Evolutionary conservation across 1,140 invertebrate species (phyloP).

Genomic region (Odontomachus brunneus): DNA sequence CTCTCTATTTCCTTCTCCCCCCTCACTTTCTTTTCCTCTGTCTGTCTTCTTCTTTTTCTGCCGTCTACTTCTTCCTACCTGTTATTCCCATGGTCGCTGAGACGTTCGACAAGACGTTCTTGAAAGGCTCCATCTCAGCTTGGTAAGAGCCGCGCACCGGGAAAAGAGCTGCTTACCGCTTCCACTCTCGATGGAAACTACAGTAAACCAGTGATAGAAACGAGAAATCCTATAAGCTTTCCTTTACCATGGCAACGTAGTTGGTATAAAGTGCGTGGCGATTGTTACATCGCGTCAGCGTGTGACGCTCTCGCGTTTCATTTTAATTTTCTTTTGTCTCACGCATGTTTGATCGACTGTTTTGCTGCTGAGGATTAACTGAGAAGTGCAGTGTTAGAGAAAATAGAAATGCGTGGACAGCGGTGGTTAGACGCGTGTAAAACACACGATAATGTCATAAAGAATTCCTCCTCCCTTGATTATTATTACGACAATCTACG

Average conservation of each 20-base stretch:
- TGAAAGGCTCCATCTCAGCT: slow-evolving; percentile 64
- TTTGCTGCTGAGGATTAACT: no score
- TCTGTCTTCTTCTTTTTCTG: slow-evolving; percentile 34
- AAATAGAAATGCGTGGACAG: no score
- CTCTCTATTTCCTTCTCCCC: not conserved
- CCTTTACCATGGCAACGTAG: slow-evolving; percentile 62
- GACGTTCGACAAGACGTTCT: slow-evolving; percentile 61
- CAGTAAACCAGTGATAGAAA: slow-evolving; percentile 64
- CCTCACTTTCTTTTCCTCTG: not conserved
- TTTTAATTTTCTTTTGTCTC: slow-evolving; percentile 40
- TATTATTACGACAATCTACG: no score
- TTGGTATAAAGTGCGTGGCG: slow-evolving; percentile 57
- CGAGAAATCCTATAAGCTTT: slow-evolving; percentile 70
- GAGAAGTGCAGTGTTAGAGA: no score
- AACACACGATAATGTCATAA: no score
- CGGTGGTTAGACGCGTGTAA: no score
- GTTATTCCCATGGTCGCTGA: slow-evolving; percentile 45
- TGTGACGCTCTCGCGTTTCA: not conserved
- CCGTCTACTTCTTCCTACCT: not conserved
- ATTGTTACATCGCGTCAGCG: slow-evolving; percentile 24
- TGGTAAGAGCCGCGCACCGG: slow-evolving; percentile 43
- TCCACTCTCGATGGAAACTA: slow-evolving; percentile 52
- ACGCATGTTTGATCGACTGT: not conserved
- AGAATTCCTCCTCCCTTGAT: no score
- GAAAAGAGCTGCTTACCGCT: slow-evolving; percentile 65